Evolutionary conservation across 2,888 invertebrate genomes (phyloP).

Genomic region (Achlya flavicornis): DNA sequence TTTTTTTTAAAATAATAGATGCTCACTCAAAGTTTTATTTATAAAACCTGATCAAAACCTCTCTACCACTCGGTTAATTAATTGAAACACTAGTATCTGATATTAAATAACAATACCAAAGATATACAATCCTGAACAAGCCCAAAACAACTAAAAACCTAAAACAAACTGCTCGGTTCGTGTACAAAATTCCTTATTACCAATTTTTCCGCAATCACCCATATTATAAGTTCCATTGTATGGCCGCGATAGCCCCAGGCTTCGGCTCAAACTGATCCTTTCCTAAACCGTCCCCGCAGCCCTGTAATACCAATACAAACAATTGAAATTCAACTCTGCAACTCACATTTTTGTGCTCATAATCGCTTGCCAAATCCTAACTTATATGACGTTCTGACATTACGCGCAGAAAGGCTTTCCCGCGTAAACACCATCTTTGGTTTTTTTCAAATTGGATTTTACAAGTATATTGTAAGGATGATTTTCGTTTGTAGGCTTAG

Average conservation of each 20-base stretch:
- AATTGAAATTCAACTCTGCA: slow-evolving; percentile 61
- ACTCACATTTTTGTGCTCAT: slow-evolving; percentile 55
- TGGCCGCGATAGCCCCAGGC: slow-evolving; percentile 73
- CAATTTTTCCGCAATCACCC: slow-evolving; percentile 74
- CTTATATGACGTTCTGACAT: slow-evolving; percentile 79
- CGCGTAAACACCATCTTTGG: slow-evolving; percentile 54
- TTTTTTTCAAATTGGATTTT: slow-evolving; percentile 39
- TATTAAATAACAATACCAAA: slow-evolving; percentile 7
- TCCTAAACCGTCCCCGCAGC: slow-evolving; percentile 65
- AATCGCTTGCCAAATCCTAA: slow-evolving; percentile 58
- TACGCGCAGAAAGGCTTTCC: slow-evolving; percentile 38
- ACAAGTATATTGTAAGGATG: slow-evolving; percentile 43
- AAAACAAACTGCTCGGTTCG: slow-evolving; percentile 35
- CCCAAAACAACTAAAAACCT: slow-evolving; percentile 21
- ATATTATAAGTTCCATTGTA: slow-evolving; percentile 78
- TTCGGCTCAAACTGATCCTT: slow-evolving; percentile 73
- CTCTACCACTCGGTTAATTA: background rate
- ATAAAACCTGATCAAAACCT: background rate
- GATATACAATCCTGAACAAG: slow-evolving; percentile 15
- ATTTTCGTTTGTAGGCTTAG: slow-evolving; percentile 37
- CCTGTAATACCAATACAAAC: slow-evolving; percentile 42
- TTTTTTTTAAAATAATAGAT: too few relatives aligned
- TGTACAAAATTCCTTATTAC: slow-evolving; percentile 53
- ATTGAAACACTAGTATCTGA: too few relatives aligned
- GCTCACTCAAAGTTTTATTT: background rate